Percentiles rank a stretch among this genome's conserved stretches.
Conservation (phyloP, 2,888 invertebrate genomes). For the Clanis bilineata region DNA sequence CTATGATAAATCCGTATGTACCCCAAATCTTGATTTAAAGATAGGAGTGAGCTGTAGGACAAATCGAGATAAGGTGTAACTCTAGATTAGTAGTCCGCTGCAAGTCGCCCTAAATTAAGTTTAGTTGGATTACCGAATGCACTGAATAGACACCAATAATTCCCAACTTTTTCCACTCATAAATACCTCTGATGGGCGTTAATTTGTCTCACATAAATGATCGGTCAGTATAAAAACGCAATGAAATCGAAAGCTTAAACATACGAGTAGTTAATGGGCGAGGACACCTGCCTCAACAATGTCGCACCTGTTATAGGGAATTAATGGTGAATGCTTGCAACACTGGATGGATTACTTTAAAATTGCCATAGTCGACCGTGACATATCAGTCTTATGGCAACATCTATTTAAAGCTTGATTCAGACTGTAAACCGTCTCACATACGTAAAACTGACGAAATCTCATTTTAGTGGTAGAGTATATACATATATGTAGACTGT, state of each 20-base stretch:
- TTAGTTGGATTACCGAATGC: no score
- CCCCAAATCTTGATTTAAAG: no score
- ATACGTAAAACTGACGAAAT: no score
- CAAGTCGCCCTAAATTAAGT: no score
- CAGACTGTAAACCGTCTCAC: no score
- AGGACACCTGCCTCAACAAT: conserved; percentile 37
- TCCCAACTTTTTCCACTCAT: conserved; percentile 21
- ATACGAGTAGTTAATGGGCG: conserved; percentile 23
- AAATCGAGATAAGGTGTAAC: no score
- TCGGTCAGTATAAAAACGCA: conserved; percentile 30
- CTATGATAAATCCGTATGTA: no score
- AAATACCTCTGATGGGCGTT: conserved; percentile 24
- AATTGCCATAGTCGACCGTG: background rate
- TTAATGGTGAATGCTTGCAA: background rate
- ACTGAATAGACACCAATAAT: conserved; percentile 16
- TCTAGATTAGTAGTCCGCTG: no score
- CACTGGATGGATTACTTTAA: conserved; percentile 5
- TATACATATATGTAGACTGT: no score
- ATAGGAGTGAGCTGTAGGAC: no score
- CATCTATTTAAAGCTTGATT: background rate
- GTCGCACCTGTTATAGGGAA: conserved; percentile 30
- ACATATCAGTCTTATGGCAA: background rate
- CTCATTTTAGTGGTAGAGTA: no score
- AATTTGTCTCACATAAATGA: conserved; percentile 33
- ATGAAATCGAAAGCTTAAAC: conserved; percentile 42